phyloP scores from a whole-genome alignment of 1,140 invertebrate genomes.

The Hylaeus anthracinus region DNA sequence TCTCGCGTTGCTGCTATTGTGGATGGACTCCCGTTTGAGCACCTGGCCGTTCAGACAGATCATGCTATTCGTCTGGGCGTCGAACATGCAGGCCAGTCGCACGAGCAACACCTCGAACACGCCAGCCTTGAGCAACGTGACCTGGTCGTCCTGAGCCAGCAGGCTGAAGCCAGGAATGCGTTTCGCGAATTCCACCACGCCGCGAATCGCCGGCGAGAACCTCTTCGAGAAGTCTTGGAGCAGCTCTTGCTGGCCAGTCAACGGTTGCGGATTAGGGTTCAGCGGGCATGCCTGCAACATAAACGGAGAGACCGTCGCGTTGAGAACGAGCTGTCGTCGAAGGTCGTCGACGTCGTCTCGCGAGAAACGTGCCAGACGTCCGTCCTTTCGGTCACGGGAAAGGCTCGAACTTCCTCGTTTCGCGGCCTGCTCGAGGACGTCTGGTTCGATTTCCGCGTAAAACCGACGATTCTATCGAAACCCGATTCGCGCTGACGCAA shows the following conservation, averaged over 20 bases:
- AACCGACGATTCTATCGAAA: constrained; percentile 45
- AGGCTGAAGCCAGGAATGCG: constrained; percentile 97
- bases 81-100: constrained; percentile 96
- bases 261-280: constrained; percentile 94
- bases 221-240: constrained; percentile 94
- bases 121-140: constrained; percentile 96
- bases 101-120: constrained; percentile 97
- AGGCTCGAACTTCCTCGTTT: constrained; percentile 43
- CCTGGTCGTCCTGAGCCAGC: constrained; percentile 97
- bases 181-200: constrained; percentile 98
- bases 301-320: constrained; percentile 22
- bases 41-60: constrained; percentile 96
- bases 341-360: constrained; percentile 24
- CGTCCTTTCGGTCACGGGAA: no score
- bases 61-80: constrained; percentile 93
- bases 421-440: constrained; percentile 57
- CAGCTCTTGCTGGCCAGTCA: constrained; percentile 88
- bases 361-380: neutral
- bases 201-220: constrained; percentile 97
- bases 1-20: constrained; percentile 93
- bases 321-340: constrained; percentile 24
- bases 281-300: constrained; percentile 94
- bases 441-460: constrained; percentile 62
- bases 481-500: constrained; percentile 35
- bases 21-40: constrained; percentile 93